Evolutionary conservation across 2,113 vertebrate genomes (phyloP).

Genomic region (Sander vitreus): DNA sequence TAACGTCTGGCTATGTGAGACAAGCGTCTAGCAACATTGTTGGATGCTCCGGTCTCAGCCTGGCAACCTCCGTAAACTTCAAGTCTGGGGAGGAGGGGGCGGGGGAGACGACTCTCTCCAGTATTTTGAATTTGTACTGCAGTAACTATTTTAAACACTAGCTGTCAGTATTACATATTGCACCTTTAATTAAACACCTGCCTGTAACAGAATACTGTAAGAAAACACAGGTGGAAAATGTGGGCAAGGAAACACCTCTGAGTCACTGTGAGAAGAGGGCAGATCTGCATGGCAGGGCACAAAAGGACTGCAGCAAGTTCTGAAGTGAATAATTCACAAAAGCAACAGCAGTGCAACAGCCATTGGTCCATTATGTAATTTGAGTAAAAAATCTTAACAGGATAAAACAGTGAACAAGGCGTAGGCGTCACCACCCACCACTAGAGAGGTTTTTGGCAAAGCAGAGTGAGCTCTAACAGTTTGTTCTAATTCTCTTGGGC

Average conservation of each 20-base stretch:
- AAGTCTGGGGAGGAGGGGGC: too few species aligned
- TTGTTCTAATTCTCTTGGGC: slow-evolving; percentile 68
- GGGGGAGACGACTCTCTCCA: too few species aligned
- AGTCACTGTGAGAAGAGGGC: slow-evolving; percentile 23
- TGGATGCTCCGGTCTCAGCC: too few species aligned
- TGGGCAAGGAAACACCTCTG: slow-evolving; percentile 36
- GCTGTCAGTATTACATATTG: too few species aligned
- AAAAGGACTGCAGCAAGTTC: slow-evolving; percentile 28
- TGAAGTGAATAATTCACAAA: slow-evolving; percentile 67
- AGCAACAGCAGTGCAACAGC: slow-evolving; percentile 33
- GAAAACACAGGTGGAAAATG: slow-evolving; percentile 40
- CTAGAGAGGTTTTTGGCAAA: slow-evolving; percentile 65
- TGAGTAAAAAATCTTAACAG: slow-evolving; percentile 61
- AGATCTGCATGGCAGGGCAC: slow-evolving; percentile 16
- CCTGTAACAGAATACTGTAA: background rate
- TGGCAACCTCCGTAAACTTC: too few species aligned
- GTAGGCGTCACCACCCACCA: slow-evolving; percentile 74
- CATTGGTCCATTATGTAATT: slow-evolving; percentile 72
- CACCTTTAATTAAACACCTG: background rate
- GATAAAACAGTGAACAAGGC: slow-evolving; percentile 67
- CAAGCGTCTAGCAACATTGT: too few species aligned
- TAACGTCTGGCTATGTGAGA: too few species aligned
- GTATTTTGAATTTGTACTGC: too few species aligned
- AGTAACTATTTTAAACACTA: too few species aligned
- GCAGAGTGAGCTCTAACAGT: slow-evolving; percentile 62